Base-by-base conservation (phyloP, 92 coral and sea anemone species). In the Blastomussa wellsi region DNA sequence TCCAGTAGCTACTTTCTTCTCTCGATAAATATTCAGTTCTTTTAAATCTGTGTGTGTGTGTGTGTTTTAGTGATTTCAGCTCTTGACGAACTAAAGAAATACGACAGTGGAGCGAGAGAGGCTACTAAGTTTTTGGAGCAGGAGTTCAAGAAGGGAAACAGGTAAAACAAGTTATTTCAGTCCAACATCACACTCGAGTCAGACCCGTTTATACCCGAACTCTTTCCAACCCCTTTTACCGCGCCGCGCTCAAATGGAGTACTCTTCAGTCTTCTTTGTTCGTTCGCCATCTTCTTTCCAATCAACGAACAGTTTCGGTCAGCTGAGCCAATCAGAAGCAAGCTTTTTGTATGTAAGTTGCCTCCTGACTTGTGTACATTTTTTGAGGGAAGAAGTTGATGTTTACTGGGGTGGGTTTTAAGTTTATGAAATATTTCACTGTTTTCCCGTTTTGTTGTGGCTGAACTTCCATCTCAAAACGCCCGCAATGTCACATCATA, bases 71-170 rank as follows among this genome's bases (percentile, higher is more conserved):
- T 95, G 84, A 96, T 96, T 49, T 90, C 93, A 26, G 99, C 99
- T 29, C 94, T 96, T 73, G 99, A 96, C 77, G 98, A 95, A 67
- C 88, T 95, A 69, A 96, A 96, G 91, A 96, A 96, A 79, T 92
- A 91, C 81, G 96, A 96, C 75, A 93, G 93, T 39, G 99, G 98
- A 42, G 99, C 99, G n/a, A 89, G 99, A 39, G 99, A 96, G 71
- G 95, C 99, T 37, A 96, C 93, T 62, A 96, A 96, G 91, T 96
- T 82, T 77, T 85, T 96, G 22, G 99, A 96, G 80, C 86, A 88
- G 59, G 99, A 96, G 81, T 88, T 96, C 85, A 96, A 96, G 85
- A 93, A 88, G 65, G 97, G 98, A 24, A 96, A 96, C 94, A 94
- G 98, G 99, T 95, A 79, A 74, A 62, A 38, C 77, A 15, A 31